Base-by-base conservation (phyloP, 2,113 vertebrate genomes). In the zebrafish (Danio rerio) region DNA sequence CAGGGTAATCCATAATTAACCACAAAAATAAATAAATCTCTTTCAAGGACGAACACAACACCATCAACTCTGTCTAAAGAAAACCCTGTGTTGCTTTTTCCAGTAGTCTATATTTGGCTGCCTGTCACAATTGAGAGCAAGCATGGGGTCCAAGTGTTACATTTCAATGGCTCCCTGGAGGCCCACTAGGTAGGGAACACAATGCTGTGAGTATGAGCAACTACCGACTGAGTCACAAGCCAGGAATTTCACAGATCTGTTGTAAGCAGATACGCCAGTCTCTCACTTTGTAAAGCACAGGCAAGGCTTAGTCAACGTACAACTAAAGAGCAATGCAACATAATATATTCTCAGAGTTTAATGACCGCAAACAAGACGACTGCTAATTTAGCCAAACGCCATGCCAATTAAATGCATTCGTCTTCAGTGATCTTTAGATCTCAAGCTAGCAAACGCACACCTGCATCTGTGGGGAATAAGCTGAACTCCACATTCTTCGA, bases 141-240 rank as follows among this genome's bases (percentile, higher is more conserved):
- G 78, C 47, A 81, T 53, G 56, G n/a, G 42, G 47, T 55, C 58
- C 43, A 42, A 63, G 74, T 56, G 73, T 62, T 81, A 55, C 40
- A 50, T 78, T 85, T 78, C 84, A 85, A 70, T 59, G 40, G 49
- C 61, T 81, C 79, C 66, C 53, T 7, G 5, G 52, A 65, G 56
- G 58, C 18, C 53, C 45, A 58, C 79, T 56, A 69, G 73, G 49
- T 50, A 56, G 79, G 49, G 62, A 79, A 66, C 50, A 79, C 77
- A 79, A 79, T 78, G 75, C 75, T 63, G 75, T 62, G 74, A 47
- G 74, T 9, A 63, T 43, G 21, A 79, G 40, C 50, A 18, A 53
- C 56, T 49, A 63, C 61, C 66, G 77, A 66, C 62, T 53, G 49
- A 79, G 62, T 79, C 77, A 79, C 77, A 43, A 9, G 21, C 16